Percentiles rank a stretch among this genome's conserved stretches.
These are phyloP conservation scores for Philopedon plagiatum DNA, from an alignment of 2,888 invertebrate species.

Conservation along the genomic window DNA sequence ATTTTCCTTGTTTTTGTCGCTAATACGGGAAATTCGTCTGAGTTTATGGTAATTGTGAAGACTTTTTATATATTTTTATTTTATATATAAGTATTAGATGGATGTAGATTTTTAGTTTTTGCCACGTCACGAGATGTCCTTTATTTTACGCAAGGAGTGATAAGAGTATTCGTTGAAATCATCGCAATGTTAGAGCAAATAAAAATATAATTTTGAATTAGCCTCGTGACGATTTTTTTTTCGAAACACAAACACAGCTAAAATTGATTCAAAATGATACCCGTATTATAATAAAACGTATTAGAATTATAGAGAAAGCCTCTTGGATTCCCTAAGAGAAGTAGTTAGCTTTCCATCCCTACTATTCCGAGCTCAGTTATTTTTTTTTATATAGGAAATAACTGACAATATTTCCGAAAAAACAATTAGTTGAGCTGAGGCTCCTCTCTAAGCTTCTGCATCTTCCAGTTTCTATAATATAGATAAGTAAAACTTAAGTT, in stretches of 20 bases:
- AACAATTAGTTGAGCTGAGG: no score
- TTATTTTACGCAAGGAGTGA: neutral
- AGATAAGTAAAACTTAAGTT: slow-evolving; percentile 6
- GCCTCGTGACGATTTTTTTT: neutral
- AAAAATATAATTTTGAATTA: neutral
- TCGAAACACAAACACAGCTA: no score
- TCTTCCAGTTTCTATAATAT: slow-evolving; percentile 4
- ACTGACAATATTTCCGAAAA: no score
- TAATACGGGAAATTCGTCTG: neutral
- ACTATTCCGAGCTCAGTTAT: no score
- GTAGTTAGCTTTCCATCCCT: no score
- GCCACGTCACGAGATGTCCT: neutral
- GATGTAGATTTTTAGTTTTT: slow-evolving; percentile 35
- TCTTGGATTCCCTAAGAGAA: no score
- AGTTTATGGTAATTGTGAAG: slow-evolving; percentile 40
- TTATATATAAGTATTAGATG: slow-evolving; percentile 40
- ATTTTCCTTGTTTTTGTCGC: slow-evolving; percentile 18
- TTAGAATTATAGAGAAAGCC: no score
- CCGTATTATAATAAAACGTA: no score
- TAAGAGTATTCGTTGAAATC: neutral
- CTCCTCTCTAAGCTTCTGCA: neutral
- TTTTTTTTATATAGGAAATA: no score
- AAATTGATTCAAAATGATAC: no score
- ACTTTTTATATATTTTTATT: slow-evolving; percentile 42
- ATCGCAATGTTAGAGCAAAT: neutral